Conservation (phyloP, 2,888 invertebrate genomes). For the Luffia ferchaultella region DNA sequence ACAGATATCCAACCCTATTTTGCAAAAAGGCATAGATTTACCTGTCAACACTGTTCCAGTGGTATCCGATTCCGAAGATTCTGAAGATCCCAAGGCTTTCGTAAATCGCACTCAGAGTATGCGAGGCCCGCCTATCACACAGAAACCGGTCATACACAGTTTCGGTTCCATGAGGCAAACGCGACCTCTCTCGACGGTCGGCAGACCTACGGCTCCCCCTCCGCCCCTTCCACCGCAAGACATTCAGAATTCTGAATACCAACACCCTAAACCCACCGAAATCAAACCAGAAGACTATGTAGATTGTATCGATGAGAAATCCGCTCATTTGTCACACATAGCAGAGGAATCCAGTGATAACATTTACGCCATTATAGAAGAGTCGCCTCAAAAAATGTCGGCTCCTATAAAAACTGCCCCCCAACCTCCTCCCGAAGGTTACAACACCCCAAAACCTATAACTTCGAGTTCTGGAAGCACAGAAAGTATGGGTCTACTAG, state of each 20-base stretch:
- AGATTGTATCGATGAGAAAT: constrained; percentile 77
- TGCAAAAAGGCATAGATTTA: constrained; percentile 72
- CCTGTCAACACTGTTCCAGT: constrained; percentile 69
- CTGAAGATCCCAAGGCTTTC: constrained; percentile 63
- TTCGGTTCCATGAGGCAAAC: constrained; percentile 87
- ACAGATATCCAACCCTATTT: constrained; percentile 86
- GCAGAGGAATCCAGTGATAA: constrained; percentile 75
- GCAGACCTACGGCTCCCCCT: constrained; percentile 78
- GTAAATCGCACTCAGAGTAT: constrained; percentile 85
- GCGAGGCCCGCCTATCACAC: constrained; percentile 65
- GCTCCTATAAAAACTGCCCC: constrained; percentile 32
- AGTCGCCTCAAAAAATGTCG: constrained; percentile 67
- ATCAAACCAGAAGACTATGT: constrained; percentile 70
- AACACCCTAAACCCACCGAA: constrained; percentile 56
- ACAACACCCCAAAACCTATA: constrained; percentile 50
- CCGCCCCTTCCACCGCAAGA: constrained; percentile 69
- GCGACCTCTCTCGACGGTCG: constrained; percentile 78
- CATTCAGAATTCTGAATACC: constrained; percentile 63
- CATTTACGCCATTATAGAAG: constrained; percentile 89
- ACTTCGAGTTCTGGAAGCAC: constrained; percentile 59
- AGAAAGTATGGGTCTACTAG: constrained; percentile 80
- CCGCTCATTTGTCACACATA: constrained; percentile 69
- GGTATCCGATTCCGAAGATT: constrained; percentile 54
- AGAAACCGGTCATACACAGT: constrained; percentile 72
- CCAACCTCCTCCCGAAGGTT: constrained; percentile 54